A percentile compares a stretch with the other conserved stretches of the same genome.
Evolutionary conservation across 2,888 invertebrate species (phyloP).

Genomic region (Eubasilissa splendida): DNA sequence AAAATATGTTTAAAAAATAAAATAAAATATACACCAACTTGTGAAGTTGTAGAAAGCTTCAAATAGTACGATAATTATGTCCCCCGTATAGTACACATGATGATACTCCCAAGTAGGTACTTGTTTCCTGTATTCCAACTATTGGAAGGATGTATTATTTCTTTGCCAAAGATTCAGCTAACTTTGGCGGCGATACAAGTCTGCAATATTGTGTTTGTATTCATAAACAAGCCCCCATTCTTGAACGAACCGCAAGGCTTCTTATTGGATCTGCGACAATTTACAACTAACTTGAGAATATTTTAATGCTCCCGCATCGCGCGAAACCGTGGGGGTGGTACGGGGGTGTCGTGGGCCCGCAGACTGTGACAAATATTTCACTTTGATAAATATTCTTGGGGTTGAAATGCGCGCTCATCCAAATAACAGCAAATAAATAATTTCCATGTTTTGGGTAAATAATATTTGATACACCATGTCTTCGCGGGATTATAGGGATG

Average conservation of each 20-base stretch:
- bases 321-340: not conserved
- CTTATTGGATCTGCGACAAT: conserved; percentile 48
- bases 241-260: conserved; percentile 40
- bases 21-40: no score
- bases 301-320: conserved; percentile 39
- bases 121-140: no score
- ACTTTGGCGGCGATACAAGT: conserved; percentile 13
- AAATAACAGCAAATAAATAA: conserved; percentile 2
- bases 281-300: conserved; percentile 45
- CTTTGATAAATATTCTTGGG: conserved; percentile 17
- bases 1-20: no score
- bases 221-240: conserved; percentile 41
- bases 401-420: conserved; percentile 21
- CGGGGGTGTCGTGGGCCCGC: not conserved
- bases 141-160: not conserved
- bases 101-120: no score
- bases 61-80: no score
- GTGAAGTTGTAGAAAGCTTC: no score
- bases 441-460: not conserved
- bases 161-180: conserved; percentile 31
- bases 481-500: no score
- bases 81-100: no score
- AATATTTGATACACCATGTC: no score
- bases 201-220: conserved; percentile 38
- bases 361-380: conserved; percentile 39